Conservation (phyloP, 2,888 invertebrate genomes). For the Eupithecia insigniata region DNA sequence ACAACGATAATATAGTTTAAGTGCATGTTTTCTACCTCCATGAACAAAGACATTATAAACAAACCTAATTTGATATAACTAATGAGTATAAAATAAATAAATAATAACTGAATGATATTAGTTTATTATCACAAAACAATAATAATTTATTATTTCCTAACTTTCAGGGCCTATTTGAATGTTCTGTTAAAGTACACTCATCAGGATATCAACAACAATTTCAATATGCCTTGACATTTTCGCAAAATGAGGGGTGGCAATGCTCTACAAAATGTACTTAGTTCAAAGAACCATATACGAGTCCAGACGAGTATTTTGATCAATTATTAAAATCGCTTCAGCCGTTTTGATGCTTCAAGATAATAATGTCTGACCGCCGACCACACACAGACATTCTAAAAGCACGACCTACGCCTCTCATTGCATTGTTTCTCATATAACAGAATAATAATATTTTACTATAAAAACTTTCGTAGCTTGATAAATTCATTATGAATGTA, state of each 20-base stretch:
- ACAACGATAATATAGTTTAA: slow-evolving; percentile 6
- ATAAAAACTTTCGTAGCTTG: no score
- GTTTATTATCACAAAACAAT: slow-evolving; percentile 72
- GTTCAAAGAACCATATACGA: no score
- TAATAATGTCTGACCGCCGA: no score
- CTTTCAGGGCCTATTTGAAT: slow-evolving; percentile 59
- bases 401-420: no score
- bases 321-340: no score
- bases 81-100: slow-evolving; percentile 48
- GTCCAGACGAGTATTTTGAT: no score
- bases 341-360: no score
- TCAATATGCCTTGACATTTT: neutral
- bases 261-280: no score
- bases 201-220: neutral
- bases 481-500: no score
- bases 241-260: neutral
- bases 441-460: no score
- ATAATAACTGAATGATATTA: slow-evolving; percentile 57
- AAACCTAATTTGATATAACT: slow-evolving; percentile 14
- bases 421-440: no score
- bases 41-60: slow-evolving; percentile 10
- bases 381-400: no score
- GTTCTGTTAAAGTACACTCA: neutral
- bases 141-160: slow-evolving; percentile 69
- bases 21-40: slow-evolving; percentile 4